Evolutionary conservation across 2,113 vertebrate species (phyloP).

Genomic region (Sigmodon hispidus): DNA sequence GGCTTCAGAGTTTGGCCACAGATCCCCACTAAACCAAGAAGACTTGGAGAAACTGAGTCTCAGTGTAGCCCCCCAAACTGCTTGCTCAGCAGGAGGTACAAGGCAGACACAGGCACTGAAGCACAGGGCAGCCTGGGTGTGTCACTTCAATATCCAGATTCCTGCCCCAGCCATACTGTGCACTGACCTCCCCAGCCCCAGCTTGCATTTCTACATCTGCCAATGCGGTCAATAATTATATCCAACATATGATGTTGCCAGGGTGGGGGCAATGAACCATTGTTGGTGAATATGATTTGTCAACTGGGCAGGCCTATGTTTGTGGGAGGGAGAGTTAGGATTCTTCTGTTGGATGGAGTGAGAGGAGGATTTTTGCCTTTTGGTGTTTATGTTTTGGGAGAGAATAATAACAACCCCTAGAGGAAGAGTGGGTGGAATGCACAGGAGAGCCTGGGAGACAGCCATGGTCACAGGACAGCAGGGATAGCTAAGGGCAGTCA

Average conservation of each 20-base stretch:
- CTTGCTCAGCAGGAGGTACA: background rate
- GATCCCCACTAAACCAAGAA: background rate
- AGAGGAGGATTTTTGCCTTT: constrained; percentile 12
- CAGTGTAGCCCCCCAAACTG: background rate
- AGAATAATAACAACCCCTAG: background rate
- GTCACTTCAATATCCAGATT: background rate
- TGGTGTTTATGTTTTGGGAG: background rate
- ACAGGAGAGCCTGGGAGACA: background rate
- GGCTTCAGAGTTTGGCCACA: constrained; percentile 56
- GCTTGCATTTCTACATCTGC: background rate
- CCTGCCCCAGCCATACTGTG: accelerated
- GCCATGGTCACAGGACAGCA: background rate
- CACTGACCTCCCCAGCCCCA: background rate
- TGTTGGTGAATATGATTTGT: accelerated
- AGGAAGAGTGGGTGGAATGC: background rate
- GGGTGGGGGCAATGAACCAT: background rate
- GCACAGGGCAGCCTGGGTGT: background rate
- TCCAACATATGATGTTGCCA: too few species aligned
- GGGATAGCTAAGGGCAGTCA: background rate
- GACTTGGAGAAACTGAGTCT: constrained; percentile 46
- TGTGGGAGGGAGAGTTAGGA: background rate
- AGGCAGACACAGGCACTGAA: accelerated
- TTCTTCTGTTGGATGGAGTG: background rate
- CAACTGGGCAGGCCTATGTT: background rate
- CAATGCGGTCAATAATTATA: background rate